phyloP scores from a whole-genome alignment of 2,797 vertebrate species.

The Tiaroga cobitis region DNA sequence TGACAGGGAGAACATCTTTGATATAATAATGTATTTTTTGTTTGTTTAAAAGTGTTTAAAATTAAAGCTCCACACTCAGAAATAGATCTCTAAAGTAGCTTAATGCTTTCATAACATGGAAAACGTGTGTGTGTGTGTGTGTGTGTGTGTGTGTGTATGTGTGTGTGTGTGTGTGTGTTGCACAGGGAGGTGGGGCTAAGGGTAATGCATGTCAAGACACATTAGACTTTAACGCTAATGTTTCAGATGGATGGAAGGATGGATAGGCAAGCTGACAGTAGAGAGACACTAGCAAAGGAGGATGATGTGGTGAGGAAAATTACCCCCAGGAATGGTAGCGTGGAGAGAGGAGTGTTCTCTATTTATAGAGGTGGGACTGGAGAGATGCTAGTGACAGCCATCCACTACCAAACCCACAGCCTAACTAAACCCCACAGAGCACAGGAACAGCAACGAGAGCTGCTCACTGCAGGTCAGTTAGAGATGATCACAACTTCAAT shows the following conservation, averaged over 20 bases:
- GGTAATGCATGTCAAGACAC: slow-evolving; percentile 51
- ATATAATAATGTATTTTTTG: neutral
- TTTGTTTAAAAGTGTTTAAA: neutral
- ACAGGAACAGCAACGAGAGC: neutral
- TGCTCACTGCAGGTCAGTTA: slow-evolving; percentile 15
- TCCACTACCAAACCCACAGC: slow-evolving; percentile 57
- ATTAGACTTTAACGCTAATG: slow-evolving; percentile 57
- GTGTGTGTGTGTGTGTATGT: too few species aligned
- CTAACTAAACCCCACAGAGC: slow-evolving; percentile 33
- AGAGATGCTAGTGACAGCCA: slow-evolving; percentile 70
- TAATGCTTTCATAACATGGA: neutral
- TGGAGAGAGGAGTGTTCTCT: slow-evolving; percentile 62
- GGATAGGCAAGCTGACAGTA: slow-evolving; percentile 58
- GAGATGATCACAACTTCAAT: slow-evolving; percentile 31
- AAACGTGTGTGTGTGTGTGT: neutral
- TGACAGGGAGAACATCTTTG: neutral
- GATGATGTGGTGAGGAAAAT: slow-evolving; percentile 59
- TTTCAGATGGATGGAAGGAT: slow-evolving; percentile 52
- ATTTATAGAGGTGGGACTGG: slow-evolving; percentile 74
- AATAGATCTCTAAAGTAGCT: neutral
- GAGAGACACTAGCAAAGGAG: slow-evolving; percentile 43
- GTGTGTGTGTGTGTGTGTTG: too few species aligned
- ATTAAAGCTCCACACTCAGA: neutral
- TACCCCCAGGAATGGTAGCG: slow-evolving; percentile 63
- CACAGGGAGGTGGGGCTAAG: slow-evolving; percentile 4